Conservation (phyloP, 2,797 vertebrate genomes). For the Sparus aurata region DNA sequence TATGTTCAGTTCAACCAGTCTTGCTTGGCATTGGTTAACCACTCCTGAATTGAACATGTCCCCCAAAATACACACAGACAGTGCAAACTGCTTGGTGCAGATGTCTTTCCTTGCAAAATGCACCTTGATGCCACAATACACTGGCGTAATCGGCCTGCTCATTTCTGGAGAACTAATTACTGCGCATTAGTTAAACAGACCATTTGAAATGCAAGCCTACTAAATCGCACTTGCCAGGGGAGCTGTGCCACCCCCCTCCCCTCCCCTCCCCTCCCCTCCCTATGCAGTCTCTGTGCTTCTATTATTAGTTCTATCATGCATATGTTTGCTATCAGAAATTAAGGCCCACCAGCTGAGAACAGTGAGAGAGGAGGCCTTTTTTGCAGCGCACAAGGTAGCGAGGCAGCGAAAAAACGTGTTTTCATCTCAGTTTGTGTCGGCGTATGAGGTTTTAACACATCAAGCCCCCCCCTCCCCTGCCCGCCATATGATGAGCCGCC, state of each 20-base stretch:
- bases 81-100: conserved; percentile 62
- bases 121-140: conserved; percentile 65
- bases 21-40: conserved; percentile 42
- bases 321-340: conserved; percentile 74
- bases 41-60: conserved; percentile 33
- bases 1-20: conserved; percentile 39
- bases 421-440: neutral
- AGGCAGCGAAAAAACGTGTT: neutral
- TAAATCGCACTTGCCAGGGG: conserved; percentile 75
- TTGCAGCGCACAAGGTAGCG: conserved; percentile 24
- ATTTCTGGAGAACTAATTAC: conserved; percentile 81
- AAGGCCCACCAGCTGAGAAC: conserved; percentile 62
- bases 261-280: conserved; percentile 11
- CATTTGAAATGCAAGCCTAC: conserved; percentile 79
- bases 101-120: conserved; percentile 56
- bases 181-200: conserved; percentile 82
- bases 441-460: neutral
- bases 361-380: conserved; percentile 12
- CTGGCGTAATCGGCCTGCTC: conserved; percentile 61
- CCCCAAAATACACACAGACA: conserved; percentile 28
- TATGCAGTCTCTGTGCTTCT: conserved; percentile 65
- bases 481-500: conserved; percentile 37
- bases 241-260: conserved; percentile 39
- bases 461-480: neutral
- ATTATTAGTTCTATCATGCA: conserved; percentile 79